Base-by-base conservation (phyloP, 2,888 invertebrate species). In the Dendrolimus houi region DNA sequence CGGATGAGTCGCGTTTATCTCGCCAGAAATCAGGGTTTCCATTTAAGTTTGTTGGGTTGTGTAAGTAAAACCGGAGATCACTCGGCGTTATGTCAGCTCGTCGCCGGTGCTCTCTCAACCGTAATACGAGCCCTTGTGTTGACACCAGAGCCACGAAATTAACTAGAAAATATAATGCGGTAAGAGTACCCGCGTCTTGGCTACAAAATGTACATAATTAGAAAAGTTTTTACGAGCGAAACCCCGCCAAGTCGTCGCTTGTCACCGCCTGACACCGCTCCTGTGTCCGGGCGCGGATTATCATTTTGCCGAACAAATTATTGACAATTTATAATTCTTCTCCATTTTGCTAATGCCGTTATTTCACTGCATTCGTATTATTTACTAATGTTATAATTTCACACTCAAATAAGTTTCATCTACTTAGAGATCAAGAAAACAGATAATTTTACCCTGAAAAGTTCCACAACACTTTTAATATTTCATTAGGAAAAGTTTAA, bases 191-290 rank as follows among this genome's bases (percentile, higher is more conserved):
- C 68, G 63, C 72, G 75, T 84, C 84, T 87, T 86, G 80, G 81
- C 84, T 81, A 81, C 87, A 83, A 86, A 90, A 87, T 87, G 83
- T 85, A 84, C 83, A 86, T 89, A 89, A 89, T 89, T 89, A 90
- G 84, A 83, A 89, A 89, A 89, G 88, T 89, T 90, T 90, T 88
- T 88, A 88, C 80, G 87, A 86, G 83, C 80, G 70, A 66, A 72
- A 75, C 75, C 74, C 67, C 79, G 78, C 71, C 78, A 81, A 84
- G 81, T 81, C 81, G 81, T 71, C 80, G 85, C 78, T 76, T 87
- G 87, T 85, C 88, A 83, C 81, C 66, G 74, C 70, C 72, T 76
- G 75, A 72, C 75, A 77, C 83, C 72, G 74, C 81, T 64, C 76
- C 79, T 79, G 81, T 85, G 84, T 83, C 81, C 82, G 79, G 80